These are phyloP conservation scores for Paramisgurnus dabryanus DNA, from an alignment of 2,113 vertebrate species.

Conservation along the genomic window DNA sequence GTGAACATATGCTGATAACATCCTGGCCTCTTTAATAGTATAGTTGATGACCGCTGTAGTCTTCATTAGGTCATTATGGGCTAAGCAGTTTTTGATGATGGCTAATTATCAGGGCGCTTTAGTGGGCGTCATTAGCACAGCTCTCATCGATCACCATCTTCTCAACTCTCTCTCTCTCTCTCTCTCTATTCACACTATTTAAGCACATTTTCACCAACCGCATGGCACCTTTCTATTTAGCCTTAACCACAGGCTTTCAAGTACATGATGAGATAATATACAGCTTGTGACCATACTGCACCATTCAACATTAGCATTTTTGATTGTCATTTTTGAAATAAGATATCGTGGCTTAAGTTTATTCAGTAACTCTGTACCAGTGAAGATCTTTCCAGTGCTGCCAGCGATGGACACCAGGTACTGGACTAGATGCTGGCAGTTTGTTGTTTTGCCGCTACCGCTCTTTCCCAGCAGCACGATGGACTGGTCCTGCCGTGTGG, in stretches of 20 bases:
- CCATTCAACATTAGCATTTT: too few relatives aligned
- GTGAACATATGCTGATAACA: conserved; percentile 49
- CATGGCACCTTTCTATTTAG: not conserved
- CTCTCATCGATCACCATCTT: conserved; percentile 49
- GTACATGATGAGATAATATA: not conserved
- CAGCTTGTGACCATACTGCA: not conserved
- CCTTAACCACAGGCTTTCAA: conserved; percentile 15
- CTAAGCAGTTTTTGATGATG: conserved; percentile 51
- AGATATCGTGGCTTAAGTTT: too few relatives aligned
- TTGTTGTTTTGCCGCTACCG: conserved; percentile 93
- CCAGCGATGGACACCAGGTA: conserved; percentile 91
- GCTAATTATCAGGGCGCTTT: conserved; percentile 54
- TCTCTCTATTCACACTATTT: not conserved
- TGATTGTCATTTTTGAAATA: too few relatives aligned
- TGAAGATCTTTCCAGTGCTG: conserved; percentile 90
- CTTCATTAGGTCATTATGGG: conserved; percentile 47
- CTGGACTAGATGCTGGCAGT: conserved; percentile 93
- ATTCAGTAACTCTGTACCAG: conserved; percentile 70
- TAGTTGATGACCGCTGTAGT: conserved; percentile 40
- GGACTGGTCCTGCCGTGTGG: conserved; percentile 94
- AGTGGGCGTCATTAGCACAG: conserved; percentile 40
- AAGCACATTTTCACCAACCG: not conserved
- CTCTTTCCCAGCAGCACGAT: conserved; percentile 88
- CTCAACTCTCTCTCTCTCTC: conserved; percentile 17
- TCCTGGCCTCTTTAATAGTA: conserved; percentile 42